Percentiles rank a stretch among this genome's conserved stretches.
These are phyloP conservation scores for Xerus rutilus DNA, from an alignment of 2,797 vertebrate species.

Conservation along the genomic window DNA sequence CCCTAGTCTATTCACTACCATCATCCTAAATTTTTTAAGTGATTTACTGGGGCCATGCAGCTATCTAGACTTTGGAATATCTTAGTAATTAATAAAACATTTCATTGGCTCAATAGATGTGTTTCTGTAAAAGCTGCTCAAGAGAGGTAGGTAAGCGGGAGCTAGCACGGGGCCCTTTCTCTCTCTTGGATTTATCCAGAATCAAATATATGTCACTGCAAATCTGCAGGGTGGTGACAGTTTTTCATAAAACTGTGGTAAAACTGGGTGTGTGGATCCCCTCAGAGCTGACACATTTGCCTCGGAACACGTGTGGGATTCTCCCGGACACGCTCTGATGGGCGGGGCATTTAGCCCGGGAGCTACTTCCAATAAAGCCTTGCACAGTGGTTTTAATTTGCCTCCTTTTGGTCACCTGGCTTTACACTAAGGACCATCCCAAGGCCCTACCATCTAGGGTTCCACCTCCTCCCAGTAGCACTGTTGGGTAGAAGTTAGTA, in stretches of 20 bases:
- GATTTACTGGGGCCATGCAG: background rate
- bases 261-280: background rate
- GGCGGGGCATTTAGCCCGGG: too few relatives aligned
- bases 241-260: background rate
- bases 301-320: background rate
- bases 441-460: too few relatives aligned
- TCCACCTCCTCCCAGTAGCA: background rate
- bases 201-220: background rate
- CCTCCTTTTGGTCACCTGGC: too few relatives aligned
- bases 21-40: background rate
- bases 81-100: background rate
- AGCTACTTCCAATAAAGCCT: too few relatives aligned
- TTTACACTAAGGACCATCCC: background rate
- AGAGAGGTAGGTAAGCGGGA: background rate
- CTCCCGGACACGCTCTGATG: too few relatives aligned
- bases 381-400: too few relatives aligned
- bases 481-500: too few relatives aligned
- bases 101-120: background rate
- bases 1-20: background rate
- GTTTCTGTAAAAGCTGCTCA: background rate
- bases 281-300: background rate
- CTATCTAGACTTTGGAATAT: background rate
- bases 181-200: background rate
- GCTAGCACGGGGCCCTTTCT: background rate
- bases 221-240: background rate